phyloP scores from a whole-genome alignment of 2,113 vertebrate species.

The Raja brachyura region DNA sequence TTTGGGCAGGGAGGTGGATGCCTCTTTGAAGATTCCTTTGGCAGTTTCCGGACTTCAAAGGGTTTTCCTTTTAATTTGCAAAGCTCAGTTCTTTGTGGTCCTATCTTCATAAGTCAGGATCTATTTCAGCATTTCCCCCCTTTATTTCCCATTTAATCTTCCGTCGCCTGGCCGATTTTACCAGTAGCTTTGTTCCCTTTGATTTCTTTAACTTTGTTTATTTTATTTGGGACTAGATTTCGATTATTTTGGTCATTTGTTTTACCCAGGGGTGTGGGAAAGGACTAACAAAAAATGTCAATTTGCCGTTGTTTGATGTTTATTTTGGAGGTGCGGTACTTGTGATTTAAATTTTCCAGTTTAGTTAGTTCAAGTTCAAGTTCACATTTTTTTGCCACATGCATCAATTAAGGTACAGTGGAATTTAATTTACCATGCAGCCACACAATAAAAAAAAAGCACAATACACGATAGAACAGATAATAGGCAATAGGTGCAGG shows the following conservation, averaged over 20 bases:
- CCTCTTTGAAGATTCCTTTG: slow-evolving; percentile 32
- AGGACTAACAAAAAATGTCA: not conserved
- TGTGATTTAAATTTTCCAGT: not conserved
- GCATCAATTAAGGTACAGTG: no score
- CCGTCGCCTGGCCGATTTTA: slow-evolving; percentile 57
- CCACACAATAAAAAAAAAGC: no score
- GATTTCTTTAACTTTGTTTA: slow-evolving; percentile 64
- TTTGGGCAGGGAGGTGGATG: slow-evolving; percentile 9
- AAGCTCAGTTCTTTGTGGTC: slow-evolving; percentile 27
- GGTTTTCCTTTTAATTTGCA: slow-evolving; percentile 28
- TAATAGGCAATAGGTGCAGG: no score
- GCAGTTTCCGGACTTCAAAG: slow-evolving; percentile 15
- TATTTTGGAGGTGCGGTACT: not conserved
- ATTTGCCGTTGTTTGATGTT: not conserved
- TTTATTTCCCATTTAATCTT: slow-evolving; percentile 59
- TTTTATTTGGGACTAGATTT: slow-evolving; percentile 46
- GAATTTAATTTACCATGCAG: no score
- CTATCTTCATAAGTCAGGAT: slow-evolving; percentile 34
- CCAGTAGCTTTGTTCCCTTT: slow-evolving; percentile 62
- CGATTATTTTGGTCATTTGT: not conserved
- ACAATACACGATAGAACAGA: no score
- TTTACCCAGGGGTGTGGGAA: not conserved
- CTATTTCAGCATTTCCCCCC: not conserved
- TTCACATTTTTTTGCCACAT: no score
- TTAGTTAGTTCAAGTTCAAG: no score